Evolutionary conservation across 2,888 invertebrate genomes (phyloP), one percentile per base, ranked within the genome.

Genomic region (Tachina grossa): DNA sequence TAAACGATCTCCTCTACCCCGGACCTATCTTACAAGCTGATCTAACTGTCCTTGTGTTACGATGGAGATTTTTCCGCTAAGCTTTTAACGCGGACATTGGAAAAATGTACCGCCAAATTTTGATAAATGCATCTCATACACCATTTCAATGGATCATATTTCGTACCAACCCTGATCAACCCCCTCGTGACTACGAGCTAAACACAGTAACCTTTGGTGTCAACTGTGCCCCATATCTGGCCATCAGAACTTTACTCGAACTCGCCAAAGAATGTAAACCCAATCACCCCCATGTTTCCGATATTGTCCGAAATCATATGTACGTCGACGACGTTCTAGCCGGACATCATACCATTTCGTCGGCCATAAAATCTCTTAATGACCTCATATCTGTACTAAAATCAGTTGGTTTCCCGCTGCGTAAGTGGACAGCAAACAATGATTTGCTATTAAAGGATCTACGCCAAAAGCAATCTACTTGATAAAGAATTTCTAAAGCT

Each of bases 61-160:
- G 55, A 11, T 69, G 55, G 69, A 16, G 69, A 13, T 53, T 22
- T 22, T 22, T 22, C 22, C 22, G 22, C 2, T 22, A 43, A 11
- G 43, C 55, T n/a, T 68, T 53, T 16, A 68, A 68, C 19, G 39
- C 68, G 8, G 68, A 68, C 16, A 66, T 66, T 19, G 63, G 45
- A 19, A 65, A 65, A 10, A 65, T 65, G 66, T 49, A 66, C 14
- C 49, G 53, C 10, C 31, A 51, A 31, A 51, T 49, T n/a, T n/a
- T 51, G 14, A n/a, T 66, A 1, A 11, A 51, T 10, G 6, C 11
- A 5, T 10, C 9, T 1, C 39, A 53, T 1, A 68, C 39, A n/a
- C 16, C n/a, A 9, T 68, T 6, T 53, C 39, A 53, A n/a, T 11
- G 31, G 1, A 41, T 51, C 8, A 4, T 51, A 1, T 16, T 41